Conservation (phyloP, 1,140 invertebrate species). For the Aethina tumida region DNA sequence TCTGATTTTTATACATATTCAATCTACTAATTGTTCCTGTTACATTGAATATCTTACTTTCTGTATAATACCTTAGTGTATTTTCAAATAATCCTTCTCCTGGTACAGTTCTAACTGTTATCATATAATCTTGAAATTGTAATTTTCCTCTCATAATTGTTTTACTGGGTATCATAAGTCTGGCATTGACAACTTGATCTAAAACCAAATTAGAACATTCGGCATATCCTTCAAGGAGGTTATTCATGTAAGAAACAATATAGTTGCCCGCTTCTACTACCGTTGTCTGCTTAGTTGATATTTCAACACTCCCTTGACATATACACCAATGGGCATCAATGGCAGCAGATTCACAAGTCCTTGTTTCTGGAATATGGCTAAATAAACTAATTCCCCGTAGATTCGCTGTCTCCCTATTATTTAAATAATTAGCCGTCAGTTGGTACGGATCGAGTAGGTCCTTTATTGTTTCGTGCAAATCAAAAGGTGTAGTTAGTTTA, state of each 20-base stretch:
- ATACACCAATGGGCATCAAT: conserved; percentile 79
- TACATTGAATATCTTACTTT: conserved; percentile 36
- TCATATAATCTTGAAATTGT: conserved; percentile 50
- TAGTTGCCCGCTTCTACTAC: conserved; percentile 41
- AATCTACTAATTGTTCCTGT: conserved; percentile 63
- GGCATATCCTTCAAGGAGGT: conserved; percentile 43
- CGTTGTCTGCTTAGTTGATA: conserved; percentile 39
- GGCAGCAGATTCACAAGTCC: conserved; percentile 63
- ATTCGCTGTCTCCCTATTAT: conserved; percentile 12
- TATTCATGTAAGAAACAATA: conserved; percentile 54
- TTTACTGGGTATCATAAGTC: conserved; percentile 39
- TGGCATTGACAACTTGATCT: conserved; percentile 44
- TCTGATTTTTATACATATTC: conserved; percentile 74
- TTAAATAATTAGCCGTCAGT: conserved; percentile 24
- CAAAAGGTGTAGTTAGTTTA: conserved; percentile 73
- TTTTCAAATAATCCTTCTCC: conserved; percentile 69
- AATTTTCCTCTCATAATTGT: conserved; percentile 32
- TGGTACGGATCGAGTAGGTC: conserved; percentile 46
- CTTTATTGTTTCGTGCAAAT: conserved; percentile 63
- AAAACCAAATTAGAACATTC: conserved; percentile 49
- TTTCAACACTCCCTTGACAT: conserved; percentile 53
- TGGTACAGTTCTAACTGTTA: conserved; percentile 55
- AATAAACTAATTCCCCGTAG: conserved; percentile 55
- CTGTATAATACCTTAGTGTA: conserved; percentile 43
- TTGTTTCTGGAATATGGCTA: conserved; percentile 50